Evolutionary conservation across 2,888 invertebrate species (phyloP), one percentile per base, ranked within the genome.

Genomic region (Volucella zonaria): DNA sequence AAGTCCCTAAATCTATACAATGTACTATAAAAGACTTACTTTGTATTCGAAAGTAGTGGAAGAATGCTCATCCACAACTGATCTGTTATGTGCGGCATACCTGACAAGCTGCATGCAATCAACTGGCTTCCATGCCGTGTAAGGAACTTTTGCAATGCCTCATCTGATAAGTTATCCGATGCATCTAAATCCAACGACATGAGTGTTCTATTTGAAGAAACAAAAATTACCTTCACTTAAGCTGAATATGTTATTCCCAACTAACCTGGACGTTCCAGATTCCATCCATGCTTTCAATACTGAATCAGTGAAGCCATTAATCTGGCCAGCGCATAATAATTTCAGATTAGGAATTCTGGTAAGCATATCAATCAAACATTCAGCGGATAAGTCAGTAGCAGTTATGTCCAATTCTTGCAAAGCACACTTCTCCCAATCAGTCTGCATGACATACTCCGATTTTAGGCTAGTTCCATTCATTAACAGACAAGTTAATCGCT

Each of bases 1-100:
- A 31, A 31, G 31, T 31, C 6, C 9, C 6, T 45, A 14, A 38
- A 47, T 15, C 10, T 15, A 9, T 3, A 31, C 1, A 31, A 31
- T 6, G 6, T 31, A 43, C 67, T 68, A 11, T 18, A 45, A 0
- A 8, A 10, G 45, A 89, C 93, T 92, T 90, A 99, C 99, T 95
- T 97, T 88, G 98, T 96, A 90, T 98, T 98, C 78, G 95, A 95
- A 66, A 99, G 93, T 87, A 97, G 95, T 1, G 98, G 97, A 87
- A 99, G 93, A 87, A 98, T 96, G 88, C 97, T 96, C 93, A 98
- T 97, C 98, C 99, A 99, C 87, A 99, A 95, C 90, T 98, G 97
- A 93, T 99, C 99, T 0, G 99, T 98, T 88, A 99, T 96, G 91
- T 99, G 99, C 0, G 99, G 96, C 96, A 99, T 99, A 58, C 99